These are phyloP conservation scores for Cyclophora albipunctata DNA, from an alignment of 2,888 invertebrate genomes.

Conservation along the genomic window DNA sequence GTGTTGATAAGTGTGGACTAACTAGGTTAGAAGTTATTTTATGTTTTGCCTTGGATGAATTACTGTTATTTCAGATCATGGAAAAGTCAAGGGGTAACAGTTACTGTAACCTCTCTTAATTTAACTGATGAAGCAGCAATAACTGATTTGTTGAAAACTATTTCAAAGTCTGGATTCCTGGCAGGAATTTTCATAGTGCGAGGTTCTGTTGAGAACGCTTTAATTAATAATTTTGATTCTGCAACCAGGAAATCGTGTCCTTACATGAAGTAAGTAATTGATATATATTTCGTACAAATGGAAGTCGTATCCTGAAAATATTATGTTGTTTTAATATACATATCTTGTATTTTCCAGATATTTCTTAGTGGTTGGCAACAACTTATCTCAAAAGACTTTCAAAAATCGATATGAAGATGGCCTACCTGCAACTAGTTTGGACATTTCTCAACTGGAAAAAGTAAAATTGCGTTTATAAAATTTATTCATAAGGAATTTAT, in stretches of 20 bases:
- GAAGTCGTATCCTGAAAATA: no score
- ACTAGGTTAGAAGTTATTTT: no score
- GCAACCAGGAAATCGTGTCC: constrained; percentile 6
- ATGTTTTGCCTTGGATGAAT: no score
- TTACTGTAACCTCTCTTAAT: constrained; percentile 9
- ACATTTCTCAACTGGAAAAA: constrained; percentile 7
- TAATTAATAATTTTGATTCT: background rate
- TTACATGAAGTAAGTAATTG: constrained; percentile 7
- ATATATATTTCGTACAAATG: no score
- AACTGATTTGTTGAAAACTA: constrained; percentile 4
- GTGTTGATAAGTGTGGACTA: no score
- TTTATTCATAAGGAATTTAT: no score
- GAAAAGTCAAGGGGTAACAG: constrained; percentile 14
- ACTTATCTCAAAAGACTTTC: constrained; percentile 1
- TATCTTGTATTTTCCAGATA: background rate
- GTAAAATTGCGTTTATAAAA: background rate
- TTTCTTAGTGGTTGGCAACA: background rate
- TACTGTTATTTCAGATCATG: constrained; percentile 14
- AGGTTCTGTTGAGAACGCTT: constrained; percentile 1
- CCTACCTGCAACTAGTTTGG: constrained; percentile 7
- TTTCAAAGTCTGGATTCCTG: constrained; percentile 1
- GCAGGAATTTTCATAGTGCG: constrained; percentile 8
- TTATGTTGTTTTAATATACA: no score
- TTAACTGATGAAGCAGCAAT: constrained; percentile 5
- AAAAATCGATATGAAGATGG: constrained; percentile 4